Evolutionary conservation across 2,888 invertebrate species (phyloP).

Genomic region (Byasa hedistus): DNA sequence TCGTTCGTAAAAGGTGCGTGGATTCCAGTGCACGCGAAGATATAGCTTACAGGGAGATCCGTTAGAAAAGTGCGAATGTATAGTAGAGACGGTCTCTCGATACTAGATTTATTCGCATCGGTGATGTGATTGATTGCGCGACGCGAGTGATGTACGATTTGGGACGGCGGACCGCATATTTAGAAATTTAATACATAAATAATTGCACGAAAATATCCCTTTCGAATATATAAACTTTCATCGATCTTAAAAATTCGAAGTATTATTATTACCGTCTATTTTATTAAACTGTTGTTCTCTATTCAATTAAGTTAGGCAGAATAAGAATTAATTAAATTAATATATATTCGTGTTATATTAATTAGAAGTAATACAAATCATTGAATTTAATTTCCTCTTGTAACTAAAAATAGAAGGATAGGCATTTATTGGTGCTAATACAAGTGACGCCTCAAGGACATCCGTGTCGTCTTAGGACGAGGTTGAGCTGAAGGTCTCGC

Average conservation of each 20-base stretch:
- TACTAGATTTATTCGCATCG: constrained; percentile 16
- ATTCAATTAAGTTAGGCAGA: neutral
- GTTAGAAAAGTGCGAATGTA: constrained; percentile 34
- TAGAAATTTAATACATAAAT: neutral
- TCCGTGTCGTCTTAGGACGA: constrained; percentile 48
- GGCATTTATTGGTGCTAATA: constrained; percentile 9
- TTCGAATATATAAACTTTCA: neutral
- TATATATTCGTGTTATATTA: neutral
- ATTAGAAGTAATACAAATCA: neutral
- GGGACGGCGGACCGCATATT: constrained; percentile 6
- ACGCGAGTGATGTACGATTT: constrained; percentile 16
- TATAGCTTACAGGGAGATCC: constrained; percentile 39
- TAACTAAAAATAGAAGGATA: constrained; percentile 16
- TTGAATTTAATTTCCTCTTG: neutral
- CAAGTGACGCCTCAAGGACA: constrained; percentile 41
- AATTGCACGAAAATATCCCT: neutral
- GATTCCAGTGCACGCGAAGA: constrained; percentile 40
- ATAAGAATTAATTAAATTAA: no score
- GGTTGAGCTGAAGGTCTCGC: constrained; percentile 54
- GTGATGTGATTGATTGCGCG: constrained; percentile 22
- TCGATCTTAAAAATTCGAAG: no score
- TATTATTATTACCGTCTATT: no score
- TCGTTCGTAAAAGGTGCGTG: constrained; percentile 40
- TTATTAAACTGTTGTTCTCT: neutral
- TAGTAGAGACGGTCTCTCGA: constrained; percentile 2